These are phyloP conservation scores for Zygothrica quintamaculata DNA, from an alignment of 2,888 invertebrate genomes.

Conservation along the genomic window DNA sequence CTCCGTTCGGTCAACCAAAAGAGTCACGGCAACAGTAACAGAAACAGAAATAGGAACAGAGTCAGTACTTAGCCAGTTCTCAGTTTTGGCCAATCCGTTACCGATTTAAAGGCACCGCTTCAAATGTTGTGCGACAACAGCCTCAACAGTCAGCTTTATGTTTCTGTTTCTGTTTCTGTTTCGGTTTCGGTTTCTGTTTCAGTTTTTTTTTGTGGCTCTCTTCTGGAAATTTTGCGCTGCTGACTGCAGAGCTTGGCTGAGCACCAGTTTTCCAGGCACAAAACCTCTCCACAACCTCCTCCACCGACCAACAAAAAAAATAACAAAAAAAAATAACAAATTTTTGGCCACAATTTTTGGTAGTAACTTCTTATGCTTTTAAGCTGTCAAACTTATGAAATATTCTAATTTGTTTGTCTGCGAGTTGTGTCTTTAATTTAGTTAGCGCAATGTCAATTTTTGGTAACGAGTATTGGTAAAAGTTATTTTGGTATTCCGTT, in stretches of 20 bases:
- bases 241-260: conserved; percentile 53
- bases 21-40: conserved; percentile 19
- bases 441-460: too few species aligned
- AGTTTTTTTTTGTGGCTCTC: conserved; percentile 44
- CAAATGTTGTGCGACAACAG: conserved; percentile 34
- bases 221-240: conserved; percentile 60
- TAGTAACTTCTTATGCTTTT: conserved; percentile 1
- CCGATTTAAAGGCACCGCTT: conserved; percentile 48
- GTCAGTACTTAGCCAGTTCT: conserved; percentile 39
- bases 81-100: conserved; percentile 40
- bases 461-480: too few species aligned
- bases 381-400: too few species aligned
- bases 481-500: neutral
- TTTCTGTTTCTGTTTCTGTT: conserved; percentile 40
- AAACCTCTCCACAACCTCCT: conserved; percentile 28
- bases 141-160: conserved; percentile 28
- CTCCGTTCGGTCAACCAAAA: conserved; percentile 10
- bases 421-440: neutral
- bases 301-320: conserved; percentile 18
- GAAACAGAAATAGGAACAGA: conserved; percentile 9
- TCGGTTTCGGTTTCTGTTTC: conserved; percentile 36
- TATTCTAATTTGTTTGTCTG: too few species aligned
- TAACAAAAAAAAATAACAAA: conserved; percentile 10
- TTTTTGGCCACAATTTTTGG: conserved; percentile 16
- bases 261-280: conserved; percentile 53